Base-by-base conservation (phyloP, 2,113 vertebrate species). In the Dasyprocta punctata region DNA sequence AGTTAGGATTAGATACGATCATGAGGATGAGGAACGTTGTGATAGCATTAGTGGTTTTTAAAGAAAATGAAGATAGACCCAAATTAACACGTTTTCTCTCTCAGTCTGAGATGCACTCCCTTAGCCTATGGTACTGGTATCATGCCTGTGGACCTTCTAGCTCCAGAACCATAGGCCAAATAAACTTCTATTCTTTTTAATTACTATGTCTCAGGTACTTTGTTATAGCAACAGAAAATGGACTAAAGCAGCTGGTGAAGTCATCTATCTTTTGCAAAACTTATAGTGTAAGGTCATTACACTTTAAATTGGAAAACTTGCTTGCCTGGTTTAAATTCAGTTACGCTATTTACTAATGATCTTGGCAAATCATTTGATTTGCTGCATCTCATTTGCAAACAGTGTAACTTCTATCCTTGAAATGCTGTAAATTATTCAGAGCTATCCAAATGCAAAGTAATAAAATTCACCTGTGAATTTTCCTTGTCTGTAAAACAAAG, bases 401-500 rank as follows among this genome's bases (percentile, higher is more conserved):
- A 87, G 86, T 6, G 61, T 81, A 95, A 86, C 73, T 41, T 73
- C 69, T 88, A 73, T 6, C 26, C 4, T 88, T 93, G 71, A 3
- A 78, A 8, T 73, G 19, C 24, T 94, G 10, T 65, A n/a, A 90
- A 92, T 87, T 90, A 71, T 52, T 96, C 75, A 92, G 61, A 28
- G 7, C 19, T 92, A 95, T 33, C 33, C 6, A 89, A 69, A 94
- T 65, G 2, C 33, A 86, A 92, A 94, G 67, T 73, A 78, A 88
- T 44, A 84, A 96, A 89, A 86, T 92, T 94, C 7, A 77, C 41
- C 58, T 93, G 52, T 92, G 49, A 92, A 96, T 8, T 82, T 93
- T 96, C 7, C 60, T 96, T 36, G 69, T 77, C 49, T 86, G 77
- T 89, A 41, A 93, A 95, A 95, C 78, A 93, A 92, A 94, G 4